Evolutionary conservation across 2,797 vertebrate genomes (phyloP).

Genomic region (Neosilurus hyrtlii): DNA sequence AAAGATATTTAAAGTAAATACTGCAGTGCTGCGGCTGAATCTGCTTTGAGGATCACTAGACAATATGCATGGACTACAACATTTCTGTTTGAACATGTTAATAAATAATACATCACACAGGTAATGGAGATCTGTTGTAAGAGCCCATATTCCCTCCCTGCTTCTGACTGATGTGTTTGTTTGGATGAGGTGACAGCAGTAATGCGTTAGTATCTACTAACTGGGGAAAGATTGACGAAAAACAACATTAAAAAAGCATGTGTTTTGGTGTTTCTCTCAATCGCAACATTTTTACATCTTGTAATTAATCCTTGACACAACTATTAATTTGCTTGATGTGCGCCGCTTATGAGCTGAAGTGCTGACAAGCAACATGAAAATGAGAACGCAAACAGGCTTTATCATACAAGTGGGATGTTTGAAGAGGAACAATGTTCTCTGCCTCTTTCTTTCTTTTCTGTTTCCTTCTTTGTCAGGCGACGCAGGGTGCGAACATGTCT

Average conservation of each 20-base stretch:
- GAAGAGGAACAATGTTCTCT: conserved; percentile 61
- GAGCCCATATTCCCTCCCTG: neutral
- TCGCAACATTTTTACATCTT: conserved; percentile 65
- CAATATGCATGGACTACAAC: neutral
- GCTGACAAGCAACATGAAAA: conserved; percentile 65
- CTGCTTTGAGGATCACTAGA: neutral
- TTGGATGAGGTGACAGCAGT: conserved; percentile 26
- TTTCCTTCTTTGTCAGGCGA: conserved; percentile 57
- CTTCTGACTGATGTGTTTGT: conserved; percentile 36
- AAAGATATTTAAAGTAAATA: neutral
- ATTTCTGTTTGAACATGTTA: conserved; percentile 7
- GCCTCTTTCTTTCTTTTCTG: conserved; percentile 31
- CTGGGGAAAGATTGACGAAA: conserved; percentile 54
- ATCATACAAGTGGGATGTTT: conserved; percentile 60
- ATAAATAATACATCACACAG: conserved; percentile 30
- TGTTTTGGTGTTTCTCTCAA: conserved; percentile 62
- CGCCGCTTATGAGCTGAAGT: conserved; percentile 63
- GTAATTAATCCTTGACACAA: conserved; percentile 72
- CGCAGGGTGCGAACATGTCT: conserved; percentile 54
- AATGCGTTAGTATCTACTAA: conserved; percentile 55
- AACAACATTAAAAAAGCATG: conserved; percentile 58
- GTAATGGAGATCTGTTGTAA: conserved; percentile 14
- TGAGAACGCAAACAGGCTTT: conserved; percentile 60
- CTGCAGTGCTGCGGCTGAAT: neutral
- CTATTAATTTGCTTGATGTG: conserved; percentile 75